Evolutionary conservation across 2,888 invertebrate genomes (phyloP).

Genomic region (Apamea sordens): DNA sequence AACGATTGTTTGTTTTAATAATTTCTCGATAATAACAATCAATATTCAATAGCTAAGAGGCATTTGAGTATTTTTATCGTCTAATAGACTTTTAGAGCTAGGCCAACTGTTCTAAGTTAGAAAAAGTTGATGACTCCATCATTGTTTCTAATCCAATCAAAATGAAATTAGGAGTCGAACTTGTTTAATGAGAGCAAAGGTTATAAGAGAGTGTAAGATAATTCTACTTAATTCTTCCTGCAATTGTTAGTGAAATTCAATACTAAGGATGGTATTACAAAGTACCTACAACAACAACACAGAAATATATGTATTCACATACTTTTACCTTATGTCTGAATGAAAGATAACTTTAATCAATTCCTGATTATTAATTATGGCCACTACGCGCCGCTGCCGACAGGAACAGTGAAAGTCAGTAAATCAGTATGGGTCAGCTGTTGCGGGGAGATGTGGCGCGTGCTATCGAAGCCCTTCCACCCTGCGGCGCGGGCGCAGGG

Average conservation of each 20-base stretch:
- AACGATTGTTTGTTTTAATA: slow-evolving; percentile 19
- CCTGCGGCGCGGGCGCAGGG: slow-evolving; percentile 69
- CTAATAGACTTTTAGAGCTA: background rate
- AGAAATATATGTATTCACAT: background rate
- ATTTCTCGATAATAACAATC: background rate
- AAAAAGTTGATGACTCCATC: background rate
- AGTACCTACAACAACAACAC: background rate
- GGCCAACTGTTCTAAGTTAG: background rate
- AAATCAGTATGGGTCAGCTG: slow-evolving; percentile 88
- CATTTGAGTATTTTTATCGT: background rate
- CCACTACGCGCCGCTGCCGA: slow-evolving; percentile 4
- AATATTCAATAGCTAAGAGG: background rate
- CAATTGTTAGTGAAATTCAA: background rate
- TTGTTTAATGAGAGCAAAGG: background rate
- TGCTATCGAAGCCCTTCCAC: slow-evolving; percentile 73
- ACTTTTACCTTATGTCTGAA: background rate
- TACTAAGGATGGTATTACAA: background rate
- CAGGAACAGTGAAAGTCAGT: slow-evolving; percentile 59
- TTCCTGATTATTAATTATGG: slow-evolving; percentile 2
- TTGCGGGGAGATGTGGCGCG: slow-evolving; percentile 77
- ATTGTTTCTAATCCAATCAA: background rate
- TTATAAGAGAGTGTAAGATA: background rate
- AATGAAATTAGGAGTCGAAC: background rate
- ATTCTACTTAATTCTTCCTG: background rate
- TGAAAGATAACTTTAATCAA: slow-evolving; percentile 3